Percentiles rank a stretch among this genome's conserved stretches.
Evolutionary conservation across 35 echinoderm and acorn worm genomes (phyloP).

Genomic region (Lytechinus pictus): DNA sequence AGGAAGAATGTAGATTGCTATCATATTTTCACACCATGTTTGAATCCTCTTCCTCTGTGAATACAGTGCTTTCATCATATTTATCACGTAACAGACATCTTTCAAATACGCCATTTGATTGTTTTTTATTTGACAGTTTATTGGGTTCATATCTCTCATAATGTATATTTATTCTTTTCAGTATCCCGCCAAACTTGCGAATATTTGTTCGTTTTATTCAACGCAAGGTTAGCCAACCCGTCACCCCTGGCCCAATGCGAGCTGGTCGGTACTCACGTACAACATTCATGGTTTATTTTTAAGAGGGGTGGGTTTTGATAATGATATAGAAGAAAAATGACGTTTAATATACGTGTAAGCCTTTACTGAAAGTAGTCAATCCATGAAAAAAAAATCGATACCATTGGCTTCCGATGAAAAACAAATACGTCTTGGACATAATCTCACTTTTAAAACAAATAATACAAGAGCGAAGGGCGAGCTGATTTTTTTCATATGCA

Average conservation of each 20-base stretch:
- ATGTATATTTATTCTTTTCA: constrained; percentile 9
- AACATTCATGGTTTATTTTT: not conserved
- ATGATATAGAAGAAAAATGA: not conserved
- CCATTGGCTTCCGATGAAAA: too few relatives aligned
- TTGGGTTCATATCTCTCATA: not conserved
- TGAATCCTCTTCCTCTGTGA: not conserved
- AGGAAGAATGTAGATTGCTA: too few relatives aligned
- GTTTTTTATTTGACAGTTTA: constrained; percentile 19
- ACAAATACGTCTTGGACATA: too few relatives aligned
- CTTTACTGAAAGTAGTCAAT: too few relatives aligned
- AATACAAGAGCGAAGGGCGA: too few relatives aligned
- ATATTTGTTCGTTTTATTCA: constrained; percentile 6
- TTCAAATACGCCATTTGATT: not conserved
- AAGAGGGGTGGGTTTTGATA: not conserved
- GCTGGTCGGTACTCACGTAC: not conserved
- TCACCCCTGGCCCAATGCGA: not conserved
- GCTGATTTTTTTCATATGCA: too few relatives aligned
- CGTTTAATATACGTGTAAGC: too few relatives aligned
- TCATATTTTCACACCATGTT: too few relatives aligned
- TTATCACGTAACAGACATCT: not conserved
- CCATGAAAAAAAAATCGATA: too few relatives aligned
- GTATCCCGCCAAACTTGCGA: not conserved
- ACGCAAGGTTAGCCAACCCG: not conserved
- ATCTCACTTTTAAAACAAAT: too few relatives aligned
- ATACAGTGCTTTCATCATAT: not conserved